Conservation (phyloP, 1,140 invertebrate genomes). For the Anoplophora glabripennis region DNA sequence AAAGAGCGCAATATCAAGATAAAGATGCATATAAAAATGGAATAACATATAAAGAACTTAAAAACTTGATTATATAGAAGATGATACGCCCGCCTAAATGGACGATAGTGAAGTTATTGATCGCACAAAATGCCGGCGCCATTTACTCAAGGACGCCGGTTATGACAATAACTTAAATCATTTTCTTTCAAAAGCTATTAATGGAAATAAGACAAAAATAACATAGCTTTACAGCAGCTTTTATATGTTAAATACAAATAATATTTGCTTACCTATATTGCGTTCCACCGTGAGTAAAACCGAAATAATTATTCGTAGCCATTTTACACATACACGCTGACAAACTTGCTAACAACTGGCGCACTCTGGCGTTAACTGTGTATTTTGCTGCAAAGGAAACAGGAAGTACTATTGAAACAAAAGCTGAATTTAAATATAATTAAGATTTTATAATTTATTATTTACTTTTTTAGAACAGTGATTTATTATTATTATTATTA, state of each 20-base stretch:
- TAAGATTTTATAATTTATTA: too few species aligned
- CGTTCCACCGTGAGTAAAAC: slow-evolving; percentile 85
- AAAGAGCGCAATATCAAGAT: too few species aligned
- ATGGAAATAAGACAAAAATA: not conserved
- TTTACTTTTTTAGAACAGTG: too few species aligned
- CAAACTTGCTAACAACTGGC: slow-evolving; percentile 16
- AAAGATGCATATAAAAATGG: too few species aligned
- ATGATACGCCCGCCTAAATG: slow-evolving; percentile 8
- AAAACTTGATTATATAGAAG: too few species aligned
- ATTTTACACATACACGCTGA: slow-evolving; percentile 52
- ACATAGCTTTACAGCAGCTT: not conserved
- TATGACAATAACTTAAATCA: slow-evolving; percentile 1
- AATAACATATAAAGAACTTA: too few species aligned
- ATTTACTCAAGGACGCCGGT: slow-evolving; percentile 44
- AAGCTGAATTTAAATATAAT: too few species aligned
- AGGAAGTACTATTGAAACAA: too few species aligned
- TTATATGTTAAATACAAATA: slow-evolving; percentile 4
- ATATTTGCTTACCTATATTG: slow-evolving; percentile 73
- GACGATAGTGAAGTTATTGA: slow-evolving; percentile 23
- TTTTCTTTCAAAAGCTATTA: not conserved
- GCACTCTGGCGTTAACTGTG: not conserved
- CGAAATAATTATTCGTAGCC: slow-evolving; percentile 91
- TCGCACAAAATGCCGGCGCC: slow-evolving; percentile 39
- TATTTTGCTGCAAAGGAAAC: too few species aligned
- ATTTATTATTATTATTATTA: too few species aligned